phyloP scores from a whole-genome alignment of 2,888 invertebrate species.

The Mylabris sibirica region DNA sequence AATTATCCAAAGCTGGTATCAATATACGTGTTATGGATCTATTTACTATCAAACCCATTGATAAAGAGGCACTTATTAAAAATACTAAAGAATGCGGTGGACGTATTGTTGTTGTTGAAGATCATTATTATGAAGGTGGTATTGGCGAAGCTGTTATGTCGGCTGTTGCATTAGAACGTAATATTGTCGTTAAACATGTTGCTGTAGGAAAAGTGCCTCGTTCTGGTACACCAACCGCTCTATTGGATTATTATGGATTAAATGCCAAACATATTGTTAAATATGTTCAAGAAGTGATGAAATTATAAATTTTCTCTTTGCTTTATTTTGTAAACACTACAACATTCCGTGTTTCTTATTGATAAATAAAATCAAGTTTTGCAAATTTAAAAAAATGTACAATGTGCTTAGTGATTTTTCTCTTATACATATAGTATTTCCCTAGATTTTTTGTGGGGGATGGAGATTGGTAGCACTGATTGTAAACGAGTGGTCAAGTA shows the following conservation, averaged over 20 bases:
- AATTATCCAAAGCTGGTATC: slow-evolving; percentile 74
- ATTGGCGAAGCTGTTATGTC: slow-evolving; percentile 93
- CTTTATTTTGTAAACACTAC: not conserved
- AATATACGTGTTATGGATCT: slow-evolving; percentile 88
- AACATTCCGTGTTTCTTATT: slow-evolving; percentile 16
- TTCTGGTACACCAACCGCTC: slow-evolving; percentile 87
- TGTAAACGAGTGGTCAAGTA: not conserved
- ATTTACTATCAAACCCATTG: slow-evolving; percentile 96
- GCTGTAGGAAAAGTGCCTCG: slow-evolving; percentile 87
- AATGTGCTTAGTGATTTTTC: slow-evolving; percentile 10
- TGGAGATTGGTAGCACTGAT: slow-evolving; percentile 27
- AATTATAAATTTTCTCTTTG: slow-evolving; percentile 50
- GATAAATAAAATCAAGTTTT: slow-evolving; percentile 18
- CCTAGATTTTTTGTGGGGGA: not conserved
- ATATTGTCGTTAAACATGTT: slow-evolving; percentile 78
- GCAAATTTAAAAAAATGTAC: slow-evolving; percentile 14
- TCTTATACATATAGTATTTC: no score
- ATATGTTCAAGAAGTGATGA: slow-evolving; percentile 69
- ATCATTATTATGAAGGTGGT: slow-evolving; percentile 97
- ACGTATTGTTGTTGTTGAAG: slow-evolving; percentile 90
- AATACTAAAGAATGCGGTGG: slow-evolving; percentile 84
- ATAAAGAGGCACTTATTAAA: slow-evolving; percentile 75
- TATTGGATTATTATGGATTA: slow-evolving; percentile 90
- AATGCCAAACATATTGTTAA: slow-evolving; percentile 79
- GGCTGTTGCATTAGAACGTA: slow-evolving; percentile 76